phyloP scores from a whole-genome alignment of 2,113 vertebrate species.

The Halcyon malimbica region DNA sequence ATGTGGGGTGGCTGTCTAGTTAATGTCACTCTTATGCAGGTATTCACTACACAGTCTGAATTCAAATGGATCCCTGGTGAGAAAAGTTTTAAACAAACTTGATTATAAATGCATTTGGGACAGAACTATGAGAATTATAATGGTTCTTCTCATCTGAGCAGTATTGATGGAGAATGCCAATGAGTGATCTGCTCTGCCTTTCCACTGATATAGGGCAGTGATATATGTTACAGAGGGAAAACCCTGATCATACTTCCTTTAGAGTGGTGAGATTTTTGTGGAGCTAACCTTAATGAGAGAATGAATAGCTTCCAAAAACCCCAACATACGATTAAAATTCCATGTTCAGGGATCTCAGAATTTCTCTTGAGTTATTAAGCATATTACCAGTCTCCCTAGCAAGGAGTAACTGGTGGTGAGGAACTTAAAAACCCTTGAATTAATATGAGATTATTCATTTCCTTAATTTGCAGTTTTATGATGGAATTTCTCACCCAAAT shows the following conservation, averaged over 20 bases:
- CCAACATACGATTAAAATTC: neutral
- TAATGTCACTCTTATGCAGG: neutral
- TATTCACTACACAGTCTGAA: neutral
- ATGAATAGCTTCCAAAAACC: neutral
- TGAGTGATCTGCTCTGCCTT: neutral
- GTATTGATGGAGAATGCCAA: neutral
- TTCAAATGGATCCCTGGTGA: neutral
- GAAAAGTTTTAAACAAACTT: neutral
- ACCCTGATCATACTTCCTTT: accelerated
- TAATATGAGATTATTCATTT: constrained; percentile 42
- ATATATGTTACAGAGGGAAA: neutral
- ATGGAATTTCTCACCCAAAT: constrained; percentile 29
- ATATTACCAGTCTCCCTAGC: neutral
- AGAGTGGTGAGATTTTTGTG: neutral
- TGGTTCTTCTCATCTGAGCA: neutral
- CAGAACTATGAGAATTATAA: neutral
- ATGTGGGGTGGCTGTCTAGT: neutral
- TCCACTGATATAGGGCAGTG: neutral
- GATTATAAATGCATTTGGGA: neutral
- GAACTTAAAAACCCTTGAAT: neutral
- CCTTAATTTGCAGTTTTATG: constrained; percentile 43
- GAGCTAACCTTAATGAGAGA: neutral
- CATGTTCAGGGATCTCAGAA: neutral
- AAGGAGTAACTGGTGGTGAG: neutral
- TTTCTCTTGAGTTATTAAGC: neutral